Conservation (phyloP, 1,140 invertebrate genomes). For the Drosophila eugracilis region DNA sequence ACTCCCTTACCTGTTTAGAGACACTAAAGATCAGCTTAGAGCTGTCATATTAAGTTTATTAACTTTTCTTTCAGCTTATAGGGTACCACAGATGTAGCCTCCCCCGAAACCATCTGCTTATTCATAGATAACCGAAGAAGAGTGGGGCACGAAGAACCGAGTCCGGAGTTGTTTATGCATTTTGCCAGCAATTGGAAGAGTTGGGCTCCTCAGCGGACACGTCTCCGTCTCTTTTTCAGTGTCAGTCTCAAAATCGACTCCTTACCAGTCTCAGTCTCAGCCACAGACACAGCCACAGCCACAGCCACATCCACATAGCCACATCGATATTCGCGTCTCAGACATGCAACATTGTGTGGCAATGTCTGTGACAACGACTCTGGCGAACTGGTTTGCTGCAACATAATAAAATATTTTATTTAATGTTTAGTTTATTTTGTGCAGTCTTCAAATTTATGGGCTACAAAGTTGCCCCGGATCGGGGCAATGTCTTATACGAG, state of each 20-base stretch:
- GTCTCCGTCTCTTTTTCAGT: conserved; percentile 19
- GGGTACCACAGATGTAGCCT: not conserved
- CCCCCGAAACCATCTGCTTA: conserved; percentile 6
- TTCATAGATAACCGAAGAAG: conserved; percentile 15
- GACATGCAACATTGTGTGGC: conserved; percentile 73
- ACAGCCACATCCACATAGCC: conserved; percentile 12
- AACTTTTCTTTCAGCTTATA: too few relatives aligned
- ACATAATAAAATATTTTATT: conserved; percentile 84
- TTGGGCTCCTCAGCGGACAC: conserved; percentile 32
- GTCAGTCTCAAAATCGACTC: conserved; percentile 22
- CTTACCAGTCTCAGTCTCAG: conserved; percentile 17
- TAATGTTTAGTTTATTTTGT: conserved; percentile 83
- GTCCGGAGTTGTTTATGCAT: conserved; percentile 74
- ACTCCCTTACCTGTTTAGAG: too few relatives aligned
- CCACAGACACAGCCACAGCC: conserved; percentile 6
- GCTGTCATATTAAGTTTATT: too few relatives aligned
- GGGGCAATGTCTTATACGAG: conserved; percentile 27
- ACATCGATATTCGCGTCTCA: conserved; percentile 16
- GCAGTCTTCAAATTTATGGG: conserved; percentile 68
- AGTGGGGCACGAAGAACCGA: conserved; percentile 27
- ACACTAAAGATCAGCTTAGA: too few relatives aligned
- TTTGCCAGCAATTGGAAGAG: conserved; percentile 58
- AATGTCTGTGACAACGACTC: conserved; percentile 49
- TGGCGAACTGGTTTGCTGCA: conserved; percentile 72
- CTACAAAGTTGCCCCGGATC: conserved; percentile 57